Conservation (phyloP, 2,113 vertebrate genomes). For the Phalacrocorax brasilianus region DNA sequence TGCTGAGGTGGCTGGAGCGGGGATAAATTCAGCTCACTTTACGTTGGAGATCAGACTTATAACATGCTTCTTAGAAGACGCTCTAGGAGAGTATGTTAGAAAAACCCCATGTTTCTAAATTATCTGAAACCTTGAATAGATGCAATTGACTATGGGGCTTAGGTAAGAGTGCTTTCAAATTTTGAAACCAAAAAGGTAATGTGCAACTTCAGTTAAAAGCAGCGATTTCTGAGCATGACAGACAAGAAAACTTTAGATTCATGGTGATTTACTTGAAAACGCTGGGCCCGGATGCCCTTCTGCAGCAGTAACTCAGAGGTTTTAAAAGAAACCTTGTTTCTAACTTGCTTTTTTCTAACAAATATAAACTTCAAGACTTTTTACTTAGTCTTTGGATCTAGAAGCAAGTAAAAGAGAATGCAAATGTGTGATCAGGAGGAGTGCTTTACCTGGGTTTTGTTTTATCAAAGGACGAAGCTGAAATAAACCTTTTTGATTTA, state of each 20-base stretch:
- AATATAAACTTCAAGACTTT: neutral
- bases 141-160: neutral
- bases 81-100: neutral
- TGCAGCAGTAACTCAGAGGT: neutral
- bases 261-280: neutral
- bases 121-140: neutral
- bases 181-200: neutral
- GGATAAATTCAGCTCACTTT: neutral
- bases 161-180: neutral
- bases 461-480: neutral
- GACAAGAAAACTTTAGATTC: neutral
- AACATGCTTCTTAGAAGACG: neutral
- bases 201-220: neutral
- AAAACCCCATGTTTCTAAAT: neutral
- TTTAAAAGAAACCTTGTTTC: neutral
- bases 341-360: neutral
- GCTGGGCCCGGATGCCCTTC: neutral
- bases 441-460: neutral
- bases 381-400: neutral
- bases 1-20: neutral
- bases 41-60: neutral
- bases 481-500: neutral
- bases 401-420: neutral
- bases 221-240: neutral
- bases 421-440: neutral